phyloP scores from a whole-genome alignment of 2,888 invertebrate species.

The Dromius quadrimaculatus region DNA sequence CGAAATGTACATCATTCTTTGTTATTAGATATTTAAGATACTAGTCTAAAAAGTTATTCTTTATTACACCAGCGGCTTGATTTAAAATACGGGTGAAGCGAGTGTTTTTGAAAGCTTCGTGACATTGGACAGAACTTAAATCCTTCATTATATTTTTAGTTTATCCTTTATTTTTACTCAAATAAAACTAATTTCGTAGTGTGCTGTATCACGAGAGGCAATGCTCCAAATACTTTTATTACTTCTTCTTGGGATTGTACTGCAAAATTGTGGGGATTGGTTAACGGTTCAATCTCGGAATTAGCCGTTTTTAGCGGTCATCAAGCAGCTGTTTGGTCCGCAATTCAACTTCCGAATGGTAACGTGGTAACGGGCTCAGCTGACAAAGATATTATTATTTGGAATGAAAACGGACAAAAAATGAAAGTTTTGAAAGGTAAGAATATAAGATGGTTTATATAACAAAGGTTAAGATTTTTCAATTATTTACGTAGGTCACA shows the following conservation, averaged over 20 bases:
- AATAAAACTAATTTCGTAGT: constrained; percentile 63
- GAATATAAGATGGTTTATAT: not conserved
- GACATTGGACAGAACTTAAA: too few relatives aligned
- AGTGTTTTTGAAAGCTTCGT: too few relatives aligned
- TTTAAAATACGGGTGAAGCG: too few relatives aligned
- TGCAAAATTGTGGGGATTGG: constrained; percentile 84
- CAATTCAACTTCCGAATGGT: constrained; percentile 70
- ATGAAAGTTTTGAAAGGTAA: constrained; percentile 76
- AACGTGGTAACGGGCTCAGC: constrained; percentile 89
- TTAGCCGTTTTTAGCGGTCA: constrained; percentile 75
- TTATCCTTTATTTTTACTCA: constrained; percentile 14
- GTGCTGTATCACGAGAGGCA: constrained; percentile 68
- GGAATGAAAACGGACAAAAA: constrained; percentile 79
- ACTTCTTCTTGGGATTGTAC: constrained; percentile 96
- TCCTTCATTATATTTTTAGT: not conserved
- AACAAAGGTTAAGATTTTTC: not conserved
- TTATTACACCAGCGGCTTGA: too few relatives aligned
- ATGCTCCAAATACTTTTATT: constrained; percentile 71
- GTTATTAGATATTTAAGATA: too few relatives aligned
- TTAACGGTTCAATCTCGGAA: constrained; percentile 68
- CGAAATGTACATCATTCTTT: too few relatives aligned
- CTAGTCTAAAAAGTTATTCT: too few relatives aligned
- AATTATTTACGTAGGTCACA: constrained; percentile 77
- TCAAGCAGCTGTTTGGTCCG: constrained; percentile 89
- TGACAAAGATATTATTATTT: constrained; percentile 89